A percentile compares a stretch with the other conserved stretches of the same genome.
phyloP scores from a whole-genome alignment of 1,140 invertebrate genomes.

The Drosophila mayri region DNA sequence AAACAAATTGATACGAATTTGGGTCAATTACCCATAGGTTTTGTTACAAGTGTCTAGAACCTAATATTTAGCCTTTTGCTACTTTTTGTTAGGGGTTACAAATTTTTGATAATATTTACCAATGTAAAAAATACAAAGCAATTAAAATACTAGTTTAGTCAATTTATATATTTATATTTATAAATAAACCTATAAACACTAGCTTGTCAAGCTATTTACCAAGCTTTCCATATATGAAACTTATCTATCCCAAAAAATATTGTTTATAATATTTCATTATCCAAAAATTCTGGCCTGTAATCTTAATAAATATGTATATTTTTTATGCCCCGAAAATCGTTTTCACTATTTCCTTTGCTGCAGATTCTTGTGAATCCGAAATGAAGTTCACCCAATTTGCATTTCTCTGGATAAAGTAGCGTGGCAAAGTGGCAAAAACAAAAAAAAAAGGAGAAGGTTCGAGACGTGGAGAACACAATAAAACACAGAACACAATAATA shows the following conservation, averaged over 20 bases:
- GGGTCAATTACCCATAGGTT: not conserved
- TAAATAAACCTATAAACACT: not conserved
- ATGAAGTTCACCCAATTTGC: constrained; percentile 11
- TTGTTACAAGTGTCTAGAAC: not conserved
- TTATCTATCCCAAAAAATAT: not conserved
- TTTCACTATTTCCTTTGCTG: not conserved
- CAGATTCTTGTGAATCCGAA: constrained; percentile 3
- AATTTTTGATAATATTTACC: too few species aligned
- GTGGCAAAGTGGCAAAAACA: constrained; percentile 2
- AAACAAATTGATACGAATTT: not conserved
- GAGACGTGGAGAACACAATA: constrained; percentile 4
- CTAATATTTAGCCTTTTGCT: not conserved
- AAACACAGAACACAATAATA: constrained; percentile 10
- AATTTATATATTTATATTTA: not conserved
- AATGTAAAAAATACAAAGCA: too few species aligned
- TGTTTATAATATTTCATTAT: too few species aligned
- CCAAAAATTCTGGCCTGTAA: not conserved
- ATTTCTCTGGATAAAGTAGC: constrained; percentile 8
- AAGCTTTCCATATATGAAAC: too few species aligned
- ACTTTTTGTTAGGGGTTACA: too few species aligned
- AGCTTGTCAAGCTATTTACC: too few species aligned
- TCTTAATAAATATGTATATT: not conserved
- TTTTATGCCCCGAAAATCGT: not conserved
- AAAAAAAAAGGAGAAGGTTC: not conserved
- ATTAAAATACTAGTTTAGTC: too few species aligned